Evolutionary conservation across 2,797 vertebrate genomes (phyloP).

Genomic region (Champsocephalus esox): DNA sequence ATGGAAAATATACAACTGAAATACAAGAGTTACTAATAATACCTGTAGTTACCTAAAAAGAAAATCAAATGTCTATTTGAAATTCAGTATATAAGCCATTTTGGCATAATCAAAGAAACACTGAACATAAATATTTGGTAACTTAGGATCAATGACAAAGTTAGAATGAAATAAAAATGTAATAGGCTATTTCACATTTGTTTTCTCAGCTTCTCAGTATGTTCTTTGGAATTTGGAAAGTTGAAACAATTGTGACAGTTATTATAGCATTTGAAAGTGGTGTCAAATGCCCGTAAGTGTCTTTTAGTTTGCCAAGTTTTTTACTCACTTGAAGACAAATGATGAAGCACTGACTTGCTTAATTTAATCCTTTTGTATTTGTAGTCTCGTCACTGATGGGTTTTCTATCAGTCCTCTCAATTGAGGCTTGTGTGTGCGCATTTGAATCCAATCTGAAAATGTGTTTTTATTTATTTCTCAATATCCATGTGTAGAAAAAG

Average conservation of each 20-base stretch:
- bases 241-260: slow-evolving; percentile 10
- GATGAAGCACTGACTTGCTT: slow-evolving; percentile 24
- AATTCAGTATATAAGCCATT: slow-evolving; percentile 10
- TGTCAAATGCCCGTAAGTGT: slow-evolving; percentile 54
- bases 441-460: slow-evolving; percentile 37
- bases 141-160: slow-evolving; percentile 6
- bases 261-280: slow-evolving; percentile 17
- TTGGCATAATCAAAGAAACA: slow-evolving; percentile 25
- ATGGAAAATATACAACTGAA: slow-evolving; percentile 35
- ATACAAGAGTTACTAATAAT: not conserved
- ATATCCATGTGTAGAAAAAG: slow-evolving; percentile 57
- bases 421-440: slow-evolving; percentile 23
- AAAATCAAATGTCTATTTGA: slow-evolving; percentile 11
- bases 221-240: slow-evolving; percentile 60
- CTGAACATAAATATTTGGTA: slow-evolving; percentile 22
- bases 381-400: slow-evolving; percentile 19
- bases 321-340: slow-evolving; percentile 15
- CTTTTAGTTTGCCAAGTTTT: slow-evolving; percentile 16
- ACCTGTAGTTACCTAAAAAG: slow-evolving; percentile 20
- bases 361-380: slow-evolving; percentile 23
- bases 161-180: slow-evolving; percentile 13
- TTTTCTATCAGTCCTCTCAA: slow-evolving; percentile 13
- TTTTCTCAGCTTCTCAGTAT: slow-evolving; percentile 23
- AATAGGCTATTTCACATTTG: not conserved
- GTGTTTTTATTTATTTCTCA: slow-evolving; percentile 23